phyloP scores from a whole-genome alignment of 2,113 vertebrate genomes.

The Leptocoma aspasia region DNA sequence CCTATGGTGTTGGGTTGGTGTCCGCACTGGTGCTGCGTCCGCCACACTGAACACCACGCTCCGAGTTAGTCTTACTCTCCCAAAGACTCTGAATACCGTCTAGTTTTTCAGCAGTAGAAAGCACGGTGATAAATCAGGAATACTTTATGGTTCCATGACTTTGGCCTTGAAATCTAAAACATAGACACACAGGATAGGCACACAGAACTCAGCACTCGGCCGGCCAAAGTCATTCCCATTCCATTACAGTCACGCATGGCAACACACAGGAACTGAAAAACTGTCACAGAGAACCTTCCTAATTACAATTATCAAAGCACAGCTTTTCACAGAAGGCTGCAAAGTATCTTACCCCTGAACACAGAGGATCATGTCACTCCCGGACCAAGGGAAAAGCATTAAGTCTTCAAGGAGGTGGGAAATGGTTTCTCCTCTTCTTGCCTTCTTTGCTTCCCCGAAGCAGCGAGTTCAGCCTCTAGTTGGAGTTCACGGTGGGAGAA shows the following conservation, averaged over 20 bases:
- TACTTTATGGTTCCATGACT: background rate
- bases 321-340: background rate
- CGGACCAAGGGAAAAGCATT: slow-evolving; percentile 68
- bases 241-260: background rate
- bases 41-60: background rate
- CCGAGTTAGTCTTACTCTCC: background rate
- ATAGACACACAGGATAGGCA: background rate
- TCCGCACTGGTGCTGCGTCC: background rate
- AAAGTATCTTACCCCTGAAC: slow-evolving; percentile 72
- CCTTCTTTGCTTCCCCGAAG: background rate
- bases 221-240: background rate
- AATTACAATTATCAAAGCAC: background rate
- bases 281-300: background rate
- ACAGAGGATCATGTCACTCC: slow-evolving; percentile 81
- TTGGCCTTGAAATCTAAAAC: background rate
- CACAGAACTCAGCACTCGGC: rapidly evolving
- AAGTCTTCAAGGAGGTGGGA: slow-evolving; percentile 12
- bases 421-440: background rate
- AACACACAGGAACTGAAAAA: background rate
- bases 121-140: background rate
- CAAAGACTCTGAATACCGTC: background rate
- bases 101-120: background rate
- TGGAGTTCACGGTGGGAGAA: background rate
- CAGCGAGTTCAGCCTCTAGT: background rate
- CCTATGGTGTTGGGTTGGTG: rapidly evolving